A percentile compares a stretch with the other conserved stretches of the same genome.
phyloP scores from a whole-genome alignment of 2,113 vertebrate genomes.

The Micronisus gabar region DNA sequence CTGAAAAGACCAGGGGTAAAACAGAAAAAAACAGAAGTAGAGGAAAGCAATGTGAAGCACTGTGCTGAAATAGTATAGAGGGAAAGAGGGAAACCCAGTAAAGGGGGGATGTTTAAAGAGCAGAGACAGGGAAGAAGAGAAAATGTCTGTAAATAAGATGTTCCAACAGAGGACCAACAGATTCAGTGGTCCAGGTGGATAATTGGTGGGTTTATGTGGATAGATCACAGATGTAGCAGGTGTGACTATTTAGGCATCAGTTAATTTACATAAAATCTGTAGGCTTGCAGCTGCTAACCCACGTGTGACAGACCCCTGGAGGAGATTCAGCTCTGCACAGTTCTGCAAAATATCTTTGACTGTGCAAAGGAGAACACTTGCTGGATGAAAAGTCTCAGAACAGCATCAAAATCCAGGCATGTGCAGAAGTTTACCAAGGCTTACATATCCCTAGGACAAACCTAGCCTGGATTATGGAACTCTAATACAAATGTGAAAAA shows the following conservation, averaged over 20 bases:
- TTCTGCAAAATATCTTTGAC: neutral
- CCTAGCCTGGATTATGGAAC: neutral
- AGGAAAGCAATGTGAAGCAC: neutral
- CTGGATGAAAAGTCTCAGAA: neutral
- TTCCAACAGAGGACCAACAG: neutral
- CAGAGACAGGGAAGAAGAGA: neutral
- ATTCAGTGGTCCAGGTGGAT: neutral
- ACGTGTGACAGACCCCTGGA: rapidly evolving
- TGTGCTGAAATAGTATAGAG: neutral
- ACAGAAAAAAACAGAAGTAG: neutral
- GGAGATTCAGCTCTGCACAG: neutral
- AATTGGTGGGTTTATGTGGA: neutral
- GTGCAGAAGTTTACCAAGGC: neutral
- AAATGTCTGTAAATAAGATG: neutral
- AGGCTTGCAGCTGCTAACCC: neutral
- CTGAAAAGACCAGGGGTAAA: neutral
- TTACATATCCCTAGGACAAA: neutral
- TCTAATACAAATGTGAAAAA: neutral
- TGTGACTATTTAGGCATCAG: neutral
- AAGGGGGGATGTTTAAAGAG: neutral
- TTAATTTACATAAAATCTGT: neutral
- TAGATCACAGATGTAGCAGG: neutral
- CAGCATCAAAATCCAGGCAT: neutral
- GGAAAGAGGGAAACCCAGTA: neutral
- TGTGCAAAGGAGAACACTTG: neutral